These are phyloP conservation scores for Drosophila tristis DNA, from an alignment of 1,140 invertebrate species.

Conservation along the genomic window DNA sequence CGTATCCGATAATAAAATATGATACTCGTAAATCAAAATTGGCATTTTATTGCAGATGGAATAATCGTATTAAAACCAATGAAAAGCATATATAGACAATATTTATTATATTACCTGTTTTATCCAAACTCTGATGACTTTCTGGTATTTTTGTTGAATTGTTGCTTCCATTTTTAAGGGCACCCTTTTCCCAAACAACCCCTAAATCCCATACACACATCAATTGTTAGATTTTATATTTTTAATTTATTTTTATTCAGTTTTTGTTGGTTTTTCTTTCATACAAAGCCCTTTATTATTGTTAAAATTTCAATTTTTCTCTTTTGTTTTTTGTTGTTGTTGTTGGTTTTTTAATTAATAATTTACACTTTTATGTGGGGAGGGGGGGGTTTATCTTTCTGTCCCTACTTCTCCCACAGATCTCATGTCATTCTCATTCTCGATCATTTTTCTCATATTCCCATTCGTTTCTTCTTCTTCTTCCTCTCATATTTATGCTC, in stretches of 20 bases:
- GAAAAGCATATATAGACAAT: too few species aligned
- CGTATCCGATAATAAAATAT: conserved; percentile 46
- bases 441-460: not conserved
- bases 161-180: too few species aligned
- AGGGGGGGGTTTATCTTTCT: not conserved
- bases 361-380: conserved; percentile 69
- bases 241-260: conserved; percentile 53
- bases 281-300: conserved; percentile 82
- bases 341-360: conserved; percentile 63
- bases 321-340: conserved; percentile 41
- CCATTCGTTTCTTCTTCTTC: conserved; percentile 22
- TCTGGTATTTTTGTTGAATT: too few species aligned
- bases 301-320: conserved; percentile 72
- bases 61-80: too few species aligned
- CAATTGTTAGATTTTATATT: conserved; percentile 17
- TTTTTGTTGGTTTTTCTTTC: conserved; percentile 56
- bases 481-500: conserved; percentile 19
- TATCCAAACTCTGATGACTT: too few species aligned
- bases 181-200: too few species aligned
- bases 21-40: conserved; percentile 4
- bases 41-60: too few species aligned
- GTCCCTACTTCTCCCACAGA: conserved; percentile 7
- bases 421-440: not conserved
- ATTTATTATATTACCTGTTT: too few species aligned
- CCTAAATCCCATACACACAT: too few species aligned